Conservation (phyloP, 2,113 vertebrate species). For the Cryptoleucopteryx plumbea region DNA sequence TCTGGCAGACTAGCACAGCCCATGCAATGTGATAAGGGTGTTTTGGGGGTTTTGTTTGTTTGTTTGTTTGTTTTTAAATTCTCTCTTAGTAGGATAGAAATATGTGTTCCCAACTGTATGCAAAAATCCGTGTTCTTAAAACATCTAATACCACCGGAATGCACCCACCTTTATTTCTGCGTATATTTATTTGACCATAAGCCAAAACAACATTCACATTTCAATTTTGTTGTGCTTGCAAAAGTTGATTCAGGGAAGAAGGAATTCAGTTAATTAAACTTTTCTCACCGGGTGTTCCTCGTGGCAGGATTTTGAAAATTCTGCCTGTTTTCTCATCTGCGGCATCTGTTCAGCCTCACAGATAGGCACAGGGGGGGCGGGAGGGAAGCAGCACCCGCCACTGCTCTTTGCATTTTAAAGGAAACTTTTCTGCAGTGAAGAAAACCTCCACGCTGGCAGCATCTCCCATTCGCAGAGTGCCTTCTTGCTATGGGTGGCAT, state of each 20-base stretch:
- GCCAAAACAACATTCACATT: neutral
- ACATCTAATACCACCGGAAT: rapidly evolving
- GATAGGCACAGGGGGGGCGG: rapidly evolving
- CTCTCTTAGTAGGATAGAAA: neutral
- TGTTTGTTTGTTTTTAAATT: neutral
- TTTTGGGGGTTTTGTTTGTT: neutral
- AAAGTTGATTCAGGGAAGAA: neutral
- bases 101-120: neutral
- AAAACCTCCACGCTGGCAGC: neutral
- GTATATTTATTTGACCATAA: neutral
- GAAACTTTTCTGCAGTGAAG: neutral
- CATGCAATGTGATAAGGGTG: rapidly evolving
- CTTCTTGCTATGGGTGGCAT: neutral
- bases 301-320: neutral
- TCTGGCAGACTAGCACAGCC: neutral
- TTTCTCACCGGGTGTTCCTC: neutral
- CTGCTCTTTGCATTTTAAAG: neutral
- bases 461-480: neutral
- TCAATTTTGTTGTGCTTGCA: neutral
- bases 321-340: neutral
- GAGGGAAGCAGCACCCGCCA: neutral
- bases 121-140: neutral
- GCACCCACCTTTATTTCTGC: neutral
- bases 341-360: neutral
- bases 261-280: neutral